A percentile compares a stretch with the other conserved stretches of the same genome.
Evolutionary conservation across 2,113 vertebrate genomes (phyloP).

Genomic region (Apaloderma vittatum): DNA sequence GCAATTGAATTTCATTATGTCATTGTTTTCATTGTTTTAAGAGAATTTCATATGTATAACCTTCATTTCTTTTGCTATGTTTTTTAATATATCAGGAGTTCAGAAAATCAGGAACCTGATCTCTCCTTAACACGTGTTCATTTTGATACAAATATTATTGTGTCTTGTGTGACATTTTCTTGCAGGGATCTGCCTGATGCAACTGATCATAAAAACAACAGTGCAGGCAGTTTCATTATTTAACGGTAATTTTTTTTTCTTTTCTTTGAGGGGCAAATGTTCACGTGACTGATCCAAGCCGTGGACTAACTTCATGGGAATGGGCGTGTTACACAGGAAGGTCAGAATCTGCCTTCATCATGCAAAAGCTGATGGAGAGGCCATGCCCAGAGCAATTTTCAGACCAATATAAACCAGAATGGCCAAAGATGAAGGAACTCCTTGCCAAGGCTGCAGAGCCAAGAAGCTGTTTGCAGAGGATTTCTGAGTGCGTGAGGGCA

Average conservation of each 20-base stretch:
- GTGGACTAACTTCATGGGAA: conserved; percentile 88
- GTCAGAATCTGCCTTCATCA: conserved; percentile 86
- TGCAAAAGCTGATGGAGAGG: conserved; percentile 87
- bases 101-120: background rate
- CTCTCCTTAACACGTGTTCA: background rate
- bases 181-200: background rate
- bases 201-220: background rate
- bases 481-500: conserved; percentile 82
- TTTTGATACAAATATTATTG: background rate
- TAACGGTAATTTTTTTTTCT: background rate
- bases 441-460: conserved; percentile 83
- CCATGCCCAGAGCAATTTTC: conserved; percentile 87
- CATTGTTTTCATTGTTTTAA: background rate
- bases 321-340: conserved; percentile 95
- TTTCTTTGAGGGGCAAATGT: conserved; percentile 87
- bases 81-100: background rate
- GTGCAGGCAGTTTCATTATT: background rate
- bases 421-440: conserved; percentile 84
- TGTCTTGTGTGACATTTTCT: background rate
- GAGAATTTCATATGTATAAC: background rate
- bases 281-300: conserved; percentile 84
- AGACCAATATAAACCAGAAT: conserved; percentile 87
- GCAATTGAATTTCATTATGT: background rate
- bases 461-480: conserved; percentile 87
- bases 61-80: background rate